phyloP scores from a whole-genome alignment of 2,797 vertebrate genomes.

The Malurus leucopterus region DNA sequence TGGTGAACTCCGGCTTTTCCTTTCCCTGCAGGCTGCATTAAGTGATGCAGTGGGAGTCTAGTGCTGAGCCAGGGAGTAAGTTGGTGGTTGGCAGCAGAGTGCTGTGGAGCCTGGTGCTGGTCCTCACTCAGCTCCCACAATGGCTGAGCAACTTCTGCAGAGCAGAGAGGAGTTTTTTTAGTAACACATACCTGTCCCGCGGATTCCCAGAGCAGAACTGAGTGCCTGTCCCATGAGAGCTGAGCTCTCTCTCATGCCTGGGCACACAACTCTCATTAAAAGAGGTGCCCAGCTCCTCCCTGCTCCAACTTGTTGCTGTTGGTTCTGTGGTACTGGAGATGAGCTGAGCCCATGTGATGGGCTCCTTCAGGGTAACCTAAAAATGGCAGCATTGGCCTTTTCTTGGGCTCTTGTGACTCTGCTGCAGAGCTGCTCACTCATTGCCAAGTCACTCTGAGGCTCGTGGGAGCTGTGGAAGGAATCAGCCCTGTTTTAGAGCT shows the following conservation, averaged over 20 bases:
- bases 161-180: not conserved
- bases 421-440: constrained; percentile 36
- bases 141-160: constrained; percentile 43
- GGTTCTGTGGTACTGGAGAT: not conserved
- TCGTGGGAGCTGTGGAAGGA: constrained; percentile 9
- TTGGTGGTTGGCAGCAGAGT: constrained; percentile 38
- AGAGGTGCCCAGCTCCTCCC: not conserved
- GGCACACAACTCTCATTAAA: not conserved
- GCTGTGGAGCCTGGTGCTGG: not conserved
- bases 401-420: not conserved
- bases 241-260: not conserved
- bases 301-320: not conserved
- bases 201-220: not conserved
- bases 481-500: constrained; percentile 8
- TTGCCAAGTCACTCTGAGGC: not conserved
- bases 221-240: not conserved
- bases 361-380: constrained; percentile 3
- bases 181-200: not conserved
- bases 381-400: not conserved
- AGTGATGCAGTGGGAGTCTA: constrained; percentile 53
- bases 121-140: constrained; percentile 10
- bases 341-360: not conserved
- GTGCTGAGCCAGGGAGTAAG: constrained; percentile 59
- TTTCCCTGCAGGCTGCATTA: constrained; percentile 59
- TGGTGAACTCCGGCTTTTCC: constrained; percentile 33